Evolutionary conservation across 2,113 vertebrate genomes (phyloP).

Genomic region (Perccottus glenii): DNA sequence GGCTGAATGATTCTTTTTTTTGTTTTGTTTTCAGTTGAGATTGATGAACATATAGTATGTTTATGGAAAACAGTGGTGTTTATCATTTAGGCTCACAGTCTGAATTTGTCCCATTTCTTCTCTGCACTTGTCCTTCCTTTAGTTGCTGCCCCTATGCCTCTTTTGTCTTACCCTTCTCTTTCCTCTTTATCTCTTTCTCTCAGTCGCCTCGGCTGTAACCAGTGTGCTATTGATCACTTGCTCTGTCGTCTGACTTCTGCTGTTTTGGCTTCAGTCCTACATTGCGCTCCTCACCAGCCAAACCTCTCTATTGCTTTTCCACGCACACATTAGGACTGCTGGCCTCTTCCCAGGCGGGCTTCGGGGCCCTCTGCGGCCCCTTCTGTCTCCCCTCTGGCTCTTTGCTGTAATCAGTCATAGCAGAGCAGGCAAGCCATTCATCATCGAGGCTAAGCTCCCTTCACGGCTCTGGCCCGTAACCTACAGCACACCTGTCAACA

Average conservation of each 20-base stretch:
- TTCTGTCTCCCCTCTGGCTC: constrained; percentile 48
- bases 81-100: constrained; percentile 5
- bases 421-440: constrained; percentile 59
- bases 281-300: constrained; percentile 22
- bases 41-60: too few relatives aligned
- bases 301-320: not conserved
- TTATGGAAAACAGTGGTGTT: not conserved
- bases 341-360: constrained; percentile 44
- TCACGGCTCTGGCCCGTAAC: constrained; percentile 55
- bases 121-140: not conserved
- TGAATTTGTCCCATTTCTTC: not conserved
- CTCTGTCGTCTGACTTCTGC: constrained; percentile 53
- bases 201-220: constrained; percentile 36
- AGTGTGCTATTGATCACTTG: constrained; percentile 66
- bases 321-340: constrained; percentile 13
- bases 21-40: too few relatives aligned
- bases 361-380: constrained; percentile 31
- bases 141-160: constrained; percentile 1
- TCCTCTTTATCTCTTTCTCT: not conserved
- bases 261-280: constrained; percentile 42
- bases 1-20: not conserved
- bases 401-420: constrained; percentile 70
- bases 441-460: constrained; percentile 61
- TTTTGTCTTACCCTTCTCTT: not conserved
- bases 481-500: constrained; percentile 48